Conservation (phyloP, 1,140 invertebrate species). For the Hetaerina americana region DNA sequence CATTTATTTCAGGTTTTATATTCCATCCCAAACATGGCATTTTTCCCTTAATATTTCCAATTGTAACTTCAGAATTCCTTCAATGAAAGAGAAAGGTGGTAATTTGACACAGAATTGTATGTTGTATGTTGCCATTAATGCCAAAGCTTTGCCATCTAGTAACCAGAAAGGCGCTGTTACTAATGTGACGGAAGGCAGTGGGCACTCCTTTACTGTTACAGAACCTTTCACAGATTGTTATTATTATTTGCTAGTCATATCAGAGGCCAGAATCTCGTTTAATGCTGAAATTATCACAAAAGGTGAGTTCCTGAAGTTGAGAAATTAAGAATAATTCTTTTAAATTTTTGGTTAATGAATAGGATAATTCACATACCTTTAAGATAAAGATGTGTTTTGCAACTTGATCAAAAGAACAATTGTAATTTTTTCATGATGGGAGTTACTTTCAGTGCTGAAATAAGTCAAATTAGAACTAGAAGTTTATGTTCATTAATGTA, state of each 20-base stretch:
- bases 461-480: too few relatives aligned
- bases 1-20: constrained; percentile 32
- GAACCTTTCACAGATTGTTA: constrained; percentile 37
- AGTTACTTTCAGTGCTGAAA: too few relatives aligned
- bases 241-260: constrained; percentile 38
- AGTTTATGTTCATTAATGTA: too few relatives aligned
- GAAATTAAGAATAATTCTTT: constrained; percentile 12
- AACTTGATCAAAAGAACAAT: too few relatives aligned
- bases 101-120: constrained; percentile 21
- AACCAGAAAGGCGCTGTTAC: constrained; percentile 22
- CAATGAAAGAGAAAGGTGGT: constrained; percentile 15
- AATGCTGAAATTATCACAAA: constrained; percentile 28
- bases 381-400: too few relatives aligned
- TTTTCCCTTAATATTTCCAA: constrained; percentile 32
- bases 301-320: constrained; percentile 26
- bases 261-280: constrained; percentile 31
- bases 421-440: too few relatives aligned
- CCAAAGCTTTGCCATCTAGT: constrained; percentile 29
- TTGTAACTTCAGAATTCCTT: constrained; percentile 27
- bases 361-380: too few relatives aligned
- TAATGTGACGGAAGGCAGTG: constrained; percentile 27
- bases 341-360: too few relatives aligned
- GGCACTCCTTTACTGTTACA: constrained; percentile 29
- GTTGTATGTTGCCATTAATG: constrained; percentile 27
- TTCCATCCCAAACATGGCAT: constrained; percentile 34